Evolutionary conservation across 2,113 vertebrate genomes (phyloP), one percentile per base, ranked within the genome.

Genomic region (Abramis brama): DNA sequence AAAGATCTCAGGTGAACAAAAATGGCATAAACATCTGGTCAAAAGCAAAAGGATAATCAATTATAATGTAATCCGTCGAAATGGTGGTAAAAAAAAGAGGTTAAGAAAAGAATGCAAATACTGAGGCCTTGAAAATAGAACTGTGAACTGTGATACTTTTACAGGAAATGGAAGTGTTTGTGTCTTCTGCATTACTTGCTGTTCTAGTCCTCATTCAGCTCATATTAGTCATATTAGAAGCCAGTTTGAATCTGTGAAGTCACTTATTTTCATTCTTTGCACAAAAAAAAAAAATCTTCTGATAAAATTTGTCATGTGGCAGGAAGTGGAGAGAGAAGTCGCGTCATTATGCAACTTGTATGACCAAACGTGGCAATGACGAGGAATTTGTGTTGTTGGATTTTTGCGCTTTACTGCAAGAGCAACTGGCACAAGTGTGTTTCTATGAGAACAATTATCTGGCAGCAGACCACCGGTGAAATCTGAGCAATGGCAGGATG

Each of bases 381-480:
- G 6, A 8, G 23, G 73, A 50, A 11, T 9, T 25, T 45, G n/a
- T 64, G 79, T 66, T 43, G 62, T 21, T 27, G 25, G 30, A 81
- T 39, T 47, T 25, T 39, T 64, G 21, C 15, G 39, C 64, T 92
- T 91, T 91, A 73, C 82, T 90, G 88, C 88, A 92, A 60, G 8
- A 83, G 86, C 83, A 68, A 83, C 85, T 79, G 66, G 84, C 73
- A 71, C 86, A 89, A 91, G 89, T 76, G 91, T 36, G 83, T 85
- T 79, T 75, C 76, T 88, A 87, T 88, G 92, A 91, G 90, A 87
- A 86, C 84, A 84, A 90, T 93, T 87, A 88, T 23, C 55, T 27
- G 47, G 36, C 52, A 13, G 36, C 45, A 55, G 19, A 17, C 23
- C 50, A 43, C 6, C 5, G 30, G 25, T 78, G 64, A 85, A 86